Percentiles rank a stretch among this genome's conserved stretches.
Conservation (phyloP, 2,888 invertebrate species). For the Drosophila putrida region DNA sequence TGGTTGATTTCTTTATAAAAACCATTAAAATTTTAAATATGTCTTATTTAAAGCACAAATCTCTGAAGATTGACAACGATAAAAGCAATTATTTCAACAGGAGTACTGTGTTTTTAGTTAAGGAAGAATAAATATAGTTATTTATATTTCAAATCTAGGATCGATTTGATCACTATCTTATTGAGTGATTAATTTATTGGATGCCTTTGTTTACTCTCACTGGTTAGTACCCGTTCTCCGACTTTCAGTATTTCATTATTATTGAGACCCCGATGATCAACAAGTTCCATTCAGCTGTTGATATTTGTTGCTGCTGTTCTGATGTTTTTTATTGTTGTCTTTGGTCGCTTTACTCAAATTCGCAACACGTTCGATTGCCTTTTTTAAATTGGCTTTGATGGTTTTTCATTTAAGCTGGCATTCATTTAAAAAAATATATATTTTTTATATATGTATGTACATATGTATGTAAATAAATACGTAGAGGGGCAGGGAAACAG, state of each 20-base stretch:
- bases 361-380: constrained; percentile 77
- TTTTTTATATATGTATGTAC: not conserved
- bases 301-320: not conserved
- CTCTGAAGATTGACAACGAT: too few species aligned
- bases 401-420: constrained; percentile 71
- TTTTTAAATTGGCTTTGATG: constrained; percentile 74
- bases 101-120: not conserved
- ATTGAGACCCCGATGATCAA: constrained; percentile 30
- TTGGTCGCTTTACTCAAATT: constrained; percentile 62
- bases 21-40: too few species aligned
- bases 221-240: constrained; percentile 17
- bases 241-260: constrained; percentile 9
- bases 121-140: not conserved
- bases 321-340: constrained; percentile 37
- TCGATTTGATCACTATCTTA: not conserved
- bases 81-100: too few species aligned
- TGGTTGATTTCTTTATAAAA: too few species aligned
- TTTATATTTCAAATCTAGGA: not conserved
- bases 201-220: constrained; percentile 1
- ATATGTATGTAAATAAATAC: not conserved
- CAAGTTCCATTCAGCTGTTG: constrained; percentile 38
- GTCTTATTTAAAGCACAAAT: too few species aligned
- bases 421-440: constrained; percentile 15
- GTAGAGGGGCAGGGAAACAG: not conserved
- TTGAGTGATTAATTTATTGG: constrained; percentile 16